These are phyloP conservation scores for Gerris buenoi DNA, from an alignment of 1,140 invertebrate genomes.

Conservation along the genomic window DNA sequence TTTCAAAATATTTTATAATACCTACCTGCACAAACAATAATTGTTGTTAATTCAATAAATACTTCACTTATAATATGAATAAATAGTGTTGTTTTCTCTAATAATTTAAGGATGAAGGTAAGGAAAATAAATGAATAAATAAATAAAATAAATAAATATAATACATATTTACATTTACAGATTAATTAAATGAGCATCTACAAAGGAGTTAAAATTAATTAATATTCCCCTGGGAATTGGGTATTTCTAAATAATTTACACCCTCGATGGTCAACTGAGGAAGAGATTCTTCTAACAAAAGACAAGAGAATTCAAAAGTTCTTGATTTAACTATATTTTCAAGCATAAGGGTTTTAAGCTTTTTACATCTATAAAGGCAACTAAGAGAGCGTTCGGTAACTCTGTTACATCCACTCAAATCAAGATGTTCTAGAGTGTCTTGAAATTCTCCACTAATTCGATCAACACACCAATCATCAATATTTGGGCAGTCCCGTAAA, in stretches of 20 bases:
- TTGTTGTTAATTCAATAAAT: too few relatives aligned
- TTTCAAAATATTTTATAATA: too few relatives aligned
- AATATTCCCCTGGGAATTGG: too few relatives aligned
- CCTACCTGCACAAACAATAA: too few relatives aligned
- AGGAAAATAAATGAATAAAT: too few relatives aligned
- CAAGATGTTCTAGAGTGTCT: conserved; percentile 48
- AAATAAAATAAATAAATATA: too few relatives aligned
- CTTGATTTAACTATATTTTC: conserved; percentile 33
- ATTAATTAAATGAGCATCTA: too few relatives aligned
- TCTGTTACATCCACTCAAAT: conserved; percentile 49
- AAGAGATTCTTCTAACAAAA: conserved; percentile 38
- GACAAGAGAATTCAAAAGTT: conserved; percentile 38
- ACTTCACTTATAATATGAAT: too few relatives aligned
- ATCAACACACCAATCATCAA: conserved; percentile 67
- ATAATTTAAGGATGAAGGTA: too few relatives aligned
- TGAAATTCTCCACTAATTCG: conserved; percentile 40
- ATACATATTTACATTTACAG: too few relatives aligned
- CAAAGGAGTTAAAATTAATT: too few relatives aligned
- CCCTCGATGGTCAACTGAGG: conserved; percentile 29
- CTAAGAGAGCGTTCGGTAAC: conserved; percentile 48
- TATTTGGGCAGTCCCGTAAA: conserved; percentile 39
- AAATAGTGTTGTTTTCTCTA: too few relatives aligned
- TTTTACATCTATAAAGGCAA: conserved; percentile 41
- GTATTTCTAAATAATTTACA: conserved; percentile 13
- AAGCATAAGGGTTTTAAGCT: conserved; percentile 39